These are phyloP conservation scores for Copidosoma floridanum DNA, from an alignment of 1,140 invertebrate genomes.

Conservation along the genomic window DNA sequence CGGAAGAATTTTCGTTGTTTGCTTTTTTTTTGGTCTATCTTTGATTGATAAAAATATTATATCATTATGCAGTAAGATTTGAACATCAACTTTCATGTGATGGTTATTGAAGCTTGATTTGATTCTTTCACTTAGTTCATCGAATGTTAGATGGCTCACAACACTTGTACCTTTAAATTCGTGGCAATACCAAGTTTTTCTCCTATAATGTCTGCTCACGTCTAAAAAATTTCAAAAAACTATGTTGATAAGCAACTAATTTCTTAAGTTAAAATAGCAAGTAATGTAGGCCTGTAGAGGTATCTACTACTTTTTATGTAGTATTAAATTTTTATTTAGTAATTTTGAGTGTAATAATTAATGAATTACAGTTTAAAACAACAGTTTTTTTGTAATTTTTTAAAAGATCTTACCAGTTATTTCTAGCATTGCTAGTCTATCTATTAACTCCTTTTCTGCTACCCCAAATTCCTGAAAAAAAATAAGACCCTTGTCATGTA, in stretches of 20 bases:
- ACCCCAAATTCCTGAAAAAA: constrained; percentile 29
- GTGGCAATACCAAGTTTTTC: constrained; percentile 41
- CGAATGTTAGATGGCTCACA: not conserved
- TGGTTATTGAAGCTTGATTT: constrained; percentile 21
- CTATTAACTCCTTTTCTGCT: constrained; percentile 20
- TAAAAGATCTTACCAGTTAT: constrained; percentile 37
- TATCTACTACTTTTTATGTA: too few species aligned
- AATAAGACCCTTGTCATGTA: constrained; percentile 1
- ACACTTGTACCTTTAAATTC: constrained; percentile 25
- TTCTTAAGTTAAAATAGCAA: not conserved
- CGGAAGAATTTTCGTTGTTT: constrained; percentile 5
- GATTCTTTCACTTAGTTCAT: constrained; percentile 30
- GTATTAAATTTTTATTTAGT: not conserved
- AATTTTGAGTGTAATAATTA: not conserved
- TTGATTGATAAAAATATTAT: constrained; percentile 36
- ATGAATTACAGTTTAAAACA: too few species aligned
- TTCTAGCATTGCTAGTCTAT: constrained; percentile 34
- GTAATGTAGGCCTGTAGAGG: too few species aligned
- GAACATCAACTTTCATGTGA: constrained; percentile 30
- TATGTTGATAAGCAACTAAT: not conserved
- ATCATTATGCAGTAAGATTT: constrained; percentile 27
- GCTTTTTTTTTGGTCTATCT: constrained; percentile 12
- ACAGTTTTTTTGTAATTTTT: too few species aligned
- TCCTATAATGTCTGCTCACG: constrained; percentile 41
- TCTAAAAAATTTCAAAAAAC: constrained; percentile 33